Percentiles rank a stretch among this genome's conserved stretches.
Conservation (phyloP, 2,113 vertebrate species). For the Sialia sialis region DNA sequence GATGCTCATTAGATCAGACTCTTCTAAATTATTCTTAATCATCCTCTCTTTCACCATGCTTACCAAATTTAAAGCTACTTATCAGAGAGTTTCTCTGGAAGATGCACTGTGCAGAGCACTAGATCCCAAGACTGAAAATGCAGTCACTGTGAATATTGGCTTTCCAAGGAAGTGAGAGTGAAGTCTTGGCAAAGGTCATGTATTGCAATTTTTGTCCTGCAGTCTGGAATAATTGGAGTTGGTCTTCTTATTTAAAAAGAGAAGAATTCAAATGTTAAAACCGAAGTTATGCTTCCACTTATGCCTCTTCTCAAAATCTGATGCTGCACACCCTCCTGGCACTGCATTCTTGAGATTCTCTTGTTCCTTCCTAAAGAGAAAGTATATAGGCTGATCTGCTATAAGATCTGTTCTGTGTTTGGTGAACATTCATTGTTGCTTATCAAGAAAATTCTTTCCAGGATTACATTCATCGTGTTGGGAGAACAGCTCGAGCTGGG, state of each 20-base stretch:
- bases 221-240: not conserved
- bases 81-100: not conserved
- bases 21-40: not conserved
- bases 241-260: not conserved
- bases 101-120: not conserved
- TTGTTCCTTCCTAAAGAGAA: not conserved
- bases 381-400: not conserved
- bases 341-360: not conserved
- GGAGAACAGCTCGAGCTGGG: constrained; percentile 92
- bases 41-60: not conserved
- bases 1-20: fast-evolving
- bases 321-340: not conserved
- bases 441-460: constrained; percentile 58
- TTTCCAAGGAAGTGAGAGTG: not conserved
- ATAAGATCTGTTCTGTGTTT: not conserved
- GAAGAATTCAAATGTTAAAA: not conserved
- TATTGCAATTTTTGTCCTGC: not conserved
- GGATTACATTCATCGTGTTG: constrained; percentile 98
- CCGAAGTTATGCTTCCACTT: not conserved
- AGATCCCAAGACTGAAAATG: not conserved
- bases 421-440: not conserved
- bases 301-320: not conserved
- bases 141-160: not conserved
- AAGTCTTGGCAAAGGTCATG: not conserved
- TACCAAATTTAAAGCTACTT: not conserved